Conservation (phyloP, 2,888 invertebrate species). For the Epiblema foenella region DNA sequence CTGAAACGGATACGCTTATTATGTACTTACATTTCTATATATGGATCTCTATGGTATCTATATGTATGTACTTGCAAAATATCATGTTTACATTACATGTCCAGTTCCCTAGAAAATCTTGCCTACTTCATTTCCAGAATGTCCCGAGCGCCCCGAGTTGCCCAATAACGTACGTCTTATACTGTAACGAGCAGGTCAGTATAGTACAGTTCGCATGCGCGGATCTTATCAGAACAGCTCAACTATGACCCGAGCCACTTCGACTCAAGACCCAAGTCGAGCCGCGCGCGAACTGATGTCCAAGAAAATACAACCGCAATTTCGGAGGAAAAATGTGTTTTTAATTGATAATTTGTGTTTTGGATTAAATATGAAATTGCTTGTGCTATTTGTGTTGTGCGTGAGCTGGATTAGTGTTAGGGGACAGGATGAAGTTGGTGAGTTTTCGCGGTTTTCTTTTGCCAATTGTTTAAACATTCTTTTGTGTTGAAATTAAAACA, state of each 20-base stretch:
- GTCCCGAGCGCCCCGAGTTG: background rate
- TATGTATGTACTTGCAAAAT: slow-evolving; percentile 19
- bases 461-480: slow-evolving; percentile 38
- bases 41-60: background rate
- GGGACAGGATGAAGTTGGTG: slow-evolving; percentile 31
- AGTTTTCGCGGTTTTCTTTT: slow-evolving; percentile 14
- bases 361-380: slow-evolving; percentile 55
- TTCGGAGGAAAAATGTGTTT: slow-evolving; percentile 18
- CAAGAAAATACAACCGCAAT: slow-evolving; percentile 24
- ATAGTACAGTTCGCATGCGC: slow-evolving; percentile 58
- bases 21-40: slow-evolving; percentile 3
- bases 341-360: slow-evolving; percentile 3
- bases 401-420: slow-evolving; percentile 48
- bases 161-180: background rate
- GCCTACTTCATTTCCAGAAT: background rate
- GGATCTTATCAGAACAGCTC: slow-evolving; percentile 64
- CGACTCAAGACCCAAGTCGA: slow-evolving; percentile 51
- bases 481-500: background rate
- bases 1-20: too few relatives aligned
- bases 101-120: slow-evolving; percentile 4
- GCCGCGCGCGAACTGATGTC: slow-evolving; percentile 45
- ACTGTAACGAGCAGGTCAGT: background rate
- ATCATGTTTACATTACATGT: slow-evolving; percentile 25
- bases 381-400: slow-evolving; percentile 58
- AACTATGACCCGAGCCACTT: slow-evolving; percentile 63